Evolutionary conservation across 1,140 invertebrate genomes (phyloP).

Genomic region (Sycophaga agraensis): DNA sequence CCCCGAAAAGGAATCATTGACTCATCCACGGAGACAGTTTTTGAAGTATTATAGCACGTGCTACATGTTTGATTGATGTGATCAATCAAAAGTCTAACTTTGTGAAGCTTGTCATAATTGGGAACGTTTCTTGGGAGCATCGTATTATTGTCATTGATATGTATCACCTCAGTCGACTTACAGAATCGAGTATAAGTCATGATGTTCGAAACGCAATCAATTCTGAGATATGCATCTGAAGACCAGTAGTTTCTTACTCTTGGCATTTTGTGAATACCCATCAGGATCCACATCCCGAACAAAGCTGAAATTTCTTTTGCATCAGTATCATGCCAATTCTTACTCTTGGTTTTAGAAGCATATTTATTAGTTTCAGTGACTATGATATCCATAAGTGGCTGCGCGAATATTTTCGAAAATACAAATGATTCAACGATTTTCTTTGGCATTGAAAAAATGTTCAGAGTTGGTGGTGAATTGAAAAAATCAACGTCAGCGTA

Average conservation of each 20-base stretch:
- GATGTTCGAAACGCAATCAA: constrained; percentile 3
- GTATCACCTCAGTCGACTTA: background rate
- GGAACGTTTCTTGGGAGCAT: constrained; percentile 4
- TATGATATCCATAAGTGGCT: background rate
- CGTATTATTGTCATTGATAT: constrained; percentile 3
- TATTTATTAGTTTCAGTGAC: constrained; percentile 1
- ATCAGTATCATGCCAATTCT: background rate
- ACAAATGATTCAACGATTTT: background rate
- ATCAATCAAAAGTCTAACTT: constrained; percentile 2
- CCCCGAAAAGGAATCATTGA: constrained; percentile 4
- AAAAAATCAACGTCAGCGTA: background rate
- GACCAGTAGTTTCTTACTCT: constrained; percentile 7
- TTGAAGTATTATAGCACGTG: background rate
- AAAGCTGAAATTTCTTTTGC: background rate
- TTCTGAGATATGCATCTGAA: background rate
- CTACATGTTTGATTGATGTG: background rate
- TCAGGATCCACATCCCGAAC: background rate
- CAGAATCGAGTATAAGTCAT: background rate
- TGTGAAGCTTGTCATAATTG: constrained; percentile 6
- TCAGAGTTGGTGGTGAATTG: background rate
- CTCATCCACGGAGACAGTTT: constrained; percentile 5
- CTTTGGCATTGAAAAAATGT: background rate
- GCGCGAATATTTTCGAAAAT: background rate
- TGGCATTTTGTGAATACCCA: constrained; percentile 1
- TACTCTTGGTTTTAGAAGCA: background rate